Evolutionary conservation across 2,113 vertebrate genomes (phyloP), one percentile per base, ranked within the genome.

Genomic region (Azemiops feae): DNA sequence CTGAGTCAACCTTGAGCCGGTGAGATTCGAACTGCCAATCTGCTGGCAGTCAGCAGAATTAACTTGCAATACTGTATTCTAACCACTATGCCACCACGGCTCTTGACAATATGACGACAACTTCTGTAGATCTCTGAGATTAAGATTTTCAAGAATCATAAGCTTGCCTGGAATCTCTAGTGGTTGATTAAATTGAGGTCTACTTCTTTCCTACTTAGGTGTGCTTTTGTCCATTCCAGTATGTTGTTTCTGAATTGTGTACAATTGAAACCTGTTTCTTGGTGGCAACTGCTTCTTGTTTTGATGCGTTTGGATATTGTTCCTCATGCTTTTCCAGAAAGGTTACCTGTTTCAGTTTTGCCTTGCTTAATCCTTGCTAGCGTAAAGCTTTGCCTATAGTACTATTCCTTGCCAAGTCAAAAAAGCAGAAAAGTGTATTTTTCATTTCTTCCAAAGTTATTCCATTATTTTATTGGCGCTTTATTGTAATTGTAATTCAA

Each of bases 401-500:
- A 94, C 93, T 91, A 91, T 95, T 90, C 30, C 91, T 89, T 86
- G 92, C 92, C 85, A 0, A 0, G 91, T 94, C 50, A 92, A 92
- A 92, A 92, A n/a, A 14, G 69, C 53, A 95, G 94, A 94, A 97
- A 97, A 96, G 96, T 96, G 96, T 96, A 96, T 96, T 96, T 96
- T 95, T 93, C 95, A 97, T 97, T 95, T 91, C 89, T 95, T 96
- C 95, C 97, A 96, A 97, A 96, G 96, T 97, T 96, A 96, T 97
- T 94, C 81, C 94, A 97, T 97, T 97, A 96, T 97, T 97, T 98
- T 97, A 97, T 97, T 96, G 96, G 97, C 96, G 95, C 97, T 97
- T 97, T 97, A 98, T 98, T 97, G 98, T 97, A 97, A 96, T 97
- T 98, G 64, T 69, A 96, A 98, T 97, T 97, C 98, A 97, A 97